Evolutionary conservation across 2,888 invertebrate species (phyloP).

Genomic region (Agriopis marginaria): DNA sequence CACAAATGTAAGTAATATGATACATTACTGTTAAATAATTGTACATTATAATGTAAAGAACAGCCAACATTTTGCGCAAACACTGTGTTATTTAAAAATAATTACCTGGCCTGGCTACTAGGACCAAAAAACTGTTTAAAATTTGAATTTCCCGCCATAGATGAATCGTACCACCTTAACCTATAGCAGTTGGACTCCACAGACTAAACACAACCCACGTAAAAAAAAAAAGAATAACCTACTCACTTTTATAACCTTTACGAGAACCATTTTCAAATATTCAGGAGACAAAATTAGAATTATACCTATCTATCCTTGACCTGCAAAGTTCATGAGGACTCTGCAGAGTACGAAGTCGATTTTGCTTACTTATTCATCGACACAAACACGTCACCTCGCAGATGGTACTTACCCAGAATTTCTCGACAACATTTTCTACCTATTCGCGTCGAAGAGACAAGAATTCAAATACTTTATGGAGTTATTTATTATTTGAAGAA

Average conservation of each 20-base stretch:
- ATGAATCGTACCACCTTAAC: too few species aligned
- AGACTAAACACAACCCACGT: too few species aligned
- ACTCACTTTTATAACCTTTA: not conserved
- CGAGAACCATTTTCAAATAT: not conserved
- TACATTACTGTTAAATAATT: too few species aligned
- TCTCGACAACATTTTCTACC: not conserved
- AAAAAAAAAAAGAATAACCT: too few species aligned
- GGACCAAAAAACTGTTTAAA: too few species aligned
- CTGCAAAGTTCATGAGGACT: constrained; percentile 14
- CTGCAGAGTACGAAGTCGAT: constrained; percentile 8
- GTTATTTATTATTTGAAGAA: not conserved
- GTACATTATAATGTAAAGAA: too few species aligned
- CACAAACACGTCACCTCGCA: constrained; percentile 9
- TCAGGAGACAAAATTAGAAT: not conserved
- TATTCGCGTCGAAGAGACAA: not conserved
- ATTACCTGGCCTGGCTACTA: too few species aligned
- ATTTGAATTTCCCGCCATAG: too few species aligned
- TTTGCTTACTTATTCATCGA: constrained; percentile 10
- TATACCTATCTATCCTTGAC: not conserved
- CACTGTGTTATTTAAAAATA: too few species aligned
- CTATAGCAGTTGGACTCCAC: too few species aligned
- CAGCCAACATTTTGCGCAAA: too few species aligned
- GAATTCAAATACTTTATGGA: not conserved
- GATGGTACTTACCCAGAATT: not conserved
- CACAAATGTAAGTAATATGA: too few species aligned